Base-by-base conservation (phyloP, 2,888 invertebrate genomes). In the Cataglyphis albicans region DNA sequence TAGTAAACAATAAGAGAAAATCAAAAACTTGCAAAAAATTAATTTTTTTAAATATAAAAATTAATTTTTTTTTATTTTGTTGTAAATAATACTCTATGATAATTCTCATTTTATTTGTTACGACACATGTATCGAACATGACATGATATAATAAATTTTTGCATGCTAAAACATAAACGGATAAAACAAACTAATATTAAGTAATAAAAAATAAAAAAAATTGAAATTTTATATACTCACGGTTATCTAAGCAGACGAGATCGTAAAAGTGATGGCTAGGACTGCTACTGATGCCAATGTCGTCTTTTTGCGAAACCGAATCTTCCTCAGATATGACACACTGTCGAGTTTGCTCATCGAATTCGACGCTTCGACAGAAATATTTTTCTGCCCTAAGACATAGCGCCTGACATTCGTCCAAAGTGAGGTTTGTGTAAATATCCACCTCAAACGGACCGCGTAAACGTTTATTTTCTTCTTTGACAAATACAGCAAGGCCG, bases 241-340 rank as follows among this genome's bases (percentile, higher is more conserved):
- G 98, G 95, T 98, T 98, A 94, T 98, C 98, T 91, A 98, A 95
- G 93, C 98, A 98, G 83, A 98, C 97, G 83, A 98, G 96, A 95
- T 98, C 98, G 93, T 98, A 98, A 93, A 98, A 97, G 93, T 98
- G 97, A 94, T 98, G 98, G 12, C 97, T 97, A 3, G 97, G 97
- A 90, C 98, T 98, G 90, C 97, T 97, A 94, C 98, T 98, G 52
- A 97, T 97, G 68, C 98, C 97, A 90, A 98, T 97, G 93, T 98
- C 98, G 93, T 98, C 98, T 93, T 98, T 98, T 93, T 98, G 98
- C 0, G 98, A 98, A 59, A 98, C 97, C 0, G 98, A 98, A 93
- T 98, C 98, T 95, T 98, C 98, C 94, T 98, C 98, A 0, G 98
- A 98, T 61, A 98, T 95, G n/a, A 98, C 97, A 91, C 98, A 98